Conservation (phyloP, 2,888 invertebrate species). For the Hybos culiciformis region DNA sequence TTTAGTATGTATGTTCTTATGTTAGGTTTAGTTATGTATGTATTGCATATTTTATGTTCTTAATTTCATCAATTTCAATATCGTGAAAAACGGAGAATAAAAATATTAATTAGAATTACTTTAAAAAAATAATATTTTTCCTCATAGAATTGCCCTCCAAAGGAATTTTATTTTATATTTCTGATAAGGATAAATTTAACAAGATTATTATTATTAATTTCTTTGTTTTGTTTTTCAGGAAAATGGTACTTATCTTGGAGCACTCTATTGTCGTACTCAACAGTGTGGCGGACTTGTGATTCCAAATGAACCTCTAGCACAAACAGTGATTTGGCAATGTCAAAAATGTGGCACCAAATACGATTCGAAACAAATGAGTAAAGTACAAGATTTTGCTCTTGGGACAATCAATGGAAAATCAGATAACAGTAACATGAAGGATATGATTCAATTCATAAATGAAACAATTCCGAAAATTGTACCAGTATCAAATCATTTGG, state of each 20-base stretch:
- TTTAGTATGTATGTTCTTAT: no score
- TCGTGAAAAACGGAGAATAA: no score
- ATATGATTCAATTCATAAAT: conserved; percentile 32
- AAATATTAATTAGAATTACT: no score
- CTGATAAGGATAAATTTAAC: no score
- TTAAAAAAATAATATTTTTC: no score
- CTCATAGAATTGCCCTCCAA: no score
- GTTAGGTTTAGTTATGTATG: no score
- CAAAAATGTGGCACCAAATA: conserved; percentile 40
- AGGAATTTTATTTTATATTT: no score
- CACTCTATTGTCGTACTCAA: conserved; percentile 37
- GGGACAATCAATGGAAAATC: conserved; percentile 32
- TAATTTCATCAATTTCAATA: no score
- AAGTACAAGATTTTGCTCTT: conserved; percentile 31
- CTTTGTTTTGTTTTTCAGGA: conserved; percentile 34
- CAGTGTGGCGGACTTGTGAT: conserved; percentile 33
- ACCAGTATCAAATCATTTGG: conserved; percentile 31
- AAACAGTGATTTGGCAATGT: conserved; percentile 50
- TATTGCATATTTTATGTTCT: no score
- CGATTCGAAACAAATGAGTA: conserved; percentile 28
- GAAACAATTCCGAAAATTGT: conserved; percentile 31
- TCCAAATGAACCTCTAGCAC: conserved; percentile 46
- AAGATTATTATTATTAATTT: no score
- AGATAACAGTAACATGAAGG: conserved; percentile 26
- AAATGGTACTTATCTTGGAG: conserved; percentile 30